Evolutionary conservation across 2,888 invertebrate species (phyloP), one percentile per base, ranked within the genome.

Genomic region (Tenthredo amoena): DNA sequence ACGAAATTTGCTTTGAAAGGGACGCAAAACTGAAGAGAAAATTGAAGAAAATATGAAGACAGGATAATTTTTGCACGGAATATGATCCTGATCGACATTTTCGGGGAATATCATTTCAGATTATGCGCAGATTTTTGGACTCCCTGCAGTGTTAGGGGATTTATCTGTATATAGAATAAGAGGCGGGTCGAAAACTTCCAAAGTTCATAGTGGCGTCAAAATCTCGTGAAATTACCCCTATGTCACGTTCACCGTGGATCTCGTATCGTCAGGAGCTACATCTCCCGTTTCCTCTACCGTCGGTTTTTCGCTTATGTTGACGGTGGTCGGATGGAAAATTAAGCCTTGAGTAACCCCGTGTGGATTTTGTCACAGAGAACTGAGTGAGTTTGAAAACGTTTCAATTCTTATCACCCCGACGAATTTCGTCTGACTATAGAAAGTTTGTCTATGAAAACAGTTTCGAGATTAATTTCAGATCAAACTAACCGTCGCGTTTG

Each of bases 201-300:
- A 68, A 34, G 31, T 68, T 68, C 68, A 26, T 34, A 68, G 68
- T 34, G 68, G 34, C 34, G 26, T 68, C 18, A 55, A 18, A 77
- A 77, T 77, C 50, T 50, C 50, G 77, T 77, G 50, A 55, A 77
- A 77, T 77, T 50, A 77, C 77, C 55, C 77, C 50, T 77, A 74
- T 50, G 77, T 77, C 77, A 77, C 47, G 77, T 55, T 77, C 77
- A 7, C 77, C 55, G 77, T 77, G 34, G 50, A 21, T 50, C 31
- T 50, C 31, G 55, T 31, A 74, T 31, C 50, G 77, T 50, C 34
- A 18, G 55, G 34, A 77, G 26, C 9, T 15, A 72, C 50, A 21
- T 77, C 31, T n/a, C 50, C 68, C 68, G 34, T 68, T 50, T 68
- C 47, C 26, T 43, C 43, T 74, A 43, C 43, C 21, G 55, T n/a